These are phyloP conservation scores for Centroberyx gerrardi DNA, from an alignment of 2,797 vertebrate genomes.

Conservation along the genomic window DNA sequence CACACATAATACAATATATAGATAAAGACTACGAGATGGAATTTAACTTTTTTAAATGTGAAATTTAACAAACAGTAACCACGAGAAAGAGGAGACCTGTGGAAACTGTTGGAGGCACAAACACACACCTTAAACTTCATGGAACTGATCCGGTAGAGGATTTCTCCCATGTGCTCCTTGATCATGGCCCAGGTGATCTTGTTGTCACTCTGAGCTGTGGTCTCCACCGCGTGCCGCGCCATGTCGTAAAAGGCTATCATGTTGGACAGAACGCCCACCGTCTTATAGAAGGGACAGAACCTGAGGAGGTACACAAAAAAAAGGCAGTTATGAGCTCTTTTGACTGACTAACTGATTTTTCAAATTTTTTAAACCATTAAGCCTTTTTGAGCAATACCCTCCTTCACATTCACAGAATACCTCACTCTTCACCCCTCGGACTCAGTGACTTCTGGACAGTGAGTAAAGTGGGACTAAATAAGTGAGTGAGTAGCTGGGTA, in stretches of 20 bases:
- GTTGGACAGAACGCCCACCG: slow-evolving; percentile 97
- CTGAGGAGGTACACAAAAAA: slow-evolving; percentile 71
- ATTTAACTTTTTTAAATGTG: no score
- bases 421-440: no score
- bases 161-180: slow-evolving; percentile 94
- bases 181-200: slow-evolving; percentile 98
- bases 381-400: no score
- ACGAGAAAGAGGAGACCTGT: not conserved
- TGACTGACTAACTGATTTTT: not conserved
- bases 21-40: no score
- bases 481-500: not conserved
- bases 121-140: slow-evolving; percentile 97
- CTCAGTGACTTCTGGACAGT: not conserved
- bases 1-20: not conserved
- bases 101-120: not conserved
- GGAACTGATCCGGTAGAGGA: slow-evolving; percentile 93
- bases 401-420: no score
- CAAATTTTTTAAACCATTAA: no score
- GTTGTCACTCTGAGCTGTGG: slow-evolving; percentile 95
- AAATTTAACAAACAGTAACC: no score
- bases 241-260: slow-evolving; percentile 98
- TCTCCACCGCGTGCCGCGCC: slow-evolving; percentile 96
- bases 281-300: slow-evolving; percentile 99
- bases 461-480: no score
- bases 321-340: not conserved